Percentiles rank a stretch among this genome's conserved stretches.
Evolutionary conservation across 2,888 invertebrate species (phyloP).

Genomic region (Dasypolia templi): DNA sequence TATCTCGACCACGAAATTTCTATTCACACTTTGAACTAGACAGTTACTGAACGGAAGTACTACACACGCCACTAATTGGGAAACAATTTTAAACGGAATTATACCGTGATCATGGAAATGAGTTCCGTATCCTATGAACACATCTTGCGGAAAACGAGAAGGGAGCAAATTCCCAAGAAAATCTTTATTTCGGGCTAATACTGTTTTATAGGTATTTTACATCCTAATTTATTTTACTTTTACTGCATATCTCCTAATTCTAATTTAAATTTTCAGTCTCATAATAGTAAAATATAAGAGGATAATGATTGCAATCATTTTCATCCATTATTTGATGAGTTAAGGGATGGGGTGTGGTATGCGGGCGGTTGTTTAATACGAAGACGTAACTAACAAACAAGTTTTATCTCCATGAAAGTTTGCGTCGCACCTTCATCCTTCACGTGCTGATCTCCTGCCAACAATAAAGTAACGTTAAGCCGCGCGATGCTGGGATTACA

Average conservation of each 20-base stretch:
- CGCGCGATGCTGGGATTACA: conserved; percentile 75
- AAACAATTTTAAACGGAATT: conserved; percentile 59
- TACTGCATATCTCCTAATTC: conserved; percentile 67
- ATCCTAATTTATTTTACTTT: conserved; percentile 66
- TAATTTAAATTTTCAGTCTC: conserved; percentile 65
- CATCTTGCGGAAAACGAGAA: conserved; percentile 60
- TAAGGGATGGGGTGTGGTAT: conserved; percentile 65
- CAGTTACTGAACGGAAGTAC: conserved; percentile 58
- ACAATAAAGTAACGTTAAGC: conserved; percentile 83
- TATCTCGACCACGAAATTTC: conserved; percentile 80
- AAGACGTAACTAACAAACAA: conserved; percentile 86
- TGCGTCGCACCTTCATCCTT: conserved; percentile 87
- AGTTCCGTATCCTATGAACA: conserved; percentile 49
- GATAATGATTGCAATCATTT: conserved; percentile 65
- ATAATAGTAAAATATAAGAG: conserved; percentile 65
- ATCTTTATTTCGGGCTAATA: conserved; percentile 66
- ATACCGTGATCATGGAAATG: conserved; percentile 55
- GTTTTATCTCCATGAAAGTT: conserved; percentile 87
- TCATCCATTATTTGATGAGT: conserved; percentile 75
- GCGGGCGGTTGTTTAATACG: conserved; percentile 74
- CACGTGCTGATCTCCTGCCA: conserved; percentile 85
- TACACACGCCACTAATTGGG: conserved; percentile 43
- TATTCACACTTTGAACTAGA: conserved; percentile 75
- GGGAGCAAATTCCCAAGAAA: conserved; percentile 56
- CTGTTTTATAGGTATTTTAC: conserved; percentile 68